Conservation (phyloP, 2,113 vertebrate genomes). For the Sciurus niger region DNA sequence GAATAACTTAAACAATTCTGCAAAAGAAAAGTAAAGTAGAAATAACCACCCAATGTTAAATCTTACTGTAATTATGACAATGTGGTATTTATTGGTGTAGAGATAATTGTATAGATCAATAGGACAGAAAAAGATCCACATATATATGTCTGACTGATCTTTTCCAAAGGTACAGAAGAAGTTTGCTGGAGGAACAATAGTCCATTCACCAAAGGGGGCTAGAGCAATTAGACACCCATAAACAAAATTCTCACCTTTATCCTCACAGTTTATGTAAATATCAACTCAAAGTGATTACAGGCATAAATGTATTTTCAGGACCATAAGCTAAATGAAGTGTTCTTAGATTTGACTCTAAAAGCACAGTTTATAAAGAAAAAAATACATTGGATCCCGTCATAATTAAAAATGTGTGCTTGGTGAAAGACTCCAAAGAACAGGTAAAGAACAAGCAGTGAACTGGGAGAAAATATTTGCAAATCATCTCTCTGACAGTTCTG, state of each 20-base stretch:
- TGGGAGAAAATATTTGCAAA: conserved; percentile 7
- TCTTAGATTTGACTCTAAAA: neutral
- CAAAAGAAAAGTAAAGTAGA: conserved; percentile 23
- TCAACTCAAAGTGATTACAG: neutral
- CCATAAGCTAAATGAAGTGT: neutral
- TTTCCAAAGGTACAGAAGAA: conserved; percentile 39
- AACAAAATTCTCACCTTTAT: neutral
- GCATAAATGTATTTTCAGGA: neutral
- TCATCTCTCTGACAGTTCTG: neutral
- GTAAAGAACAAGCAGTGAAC: neutral
- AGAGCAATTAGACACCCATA: neutral
- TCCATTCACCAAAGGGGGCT: neutral
- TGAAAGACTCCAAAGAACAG: conserved; percentile 1
- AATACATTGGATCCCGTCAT: neutral
- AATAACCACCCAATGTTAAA: neutral
- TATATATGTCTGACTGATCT: neutral
- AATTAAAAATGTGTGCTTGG: conserved; percentile 17
- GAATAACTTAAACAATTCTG: neutral
- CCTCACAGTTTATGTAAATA: neutral
- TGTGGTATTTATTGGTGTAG: neutral
- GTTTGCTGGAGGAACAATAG: neutral
- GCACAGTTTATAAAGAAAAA: neutral
- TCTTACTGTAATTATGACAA: neutral
- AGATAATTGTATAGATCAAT: neutral
- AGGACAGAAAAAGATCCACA: neutral